phyloP scores from a whole-genome alignment of 2,888 invertebrate genomes.

The Epinotia brunnichana region DNA sequence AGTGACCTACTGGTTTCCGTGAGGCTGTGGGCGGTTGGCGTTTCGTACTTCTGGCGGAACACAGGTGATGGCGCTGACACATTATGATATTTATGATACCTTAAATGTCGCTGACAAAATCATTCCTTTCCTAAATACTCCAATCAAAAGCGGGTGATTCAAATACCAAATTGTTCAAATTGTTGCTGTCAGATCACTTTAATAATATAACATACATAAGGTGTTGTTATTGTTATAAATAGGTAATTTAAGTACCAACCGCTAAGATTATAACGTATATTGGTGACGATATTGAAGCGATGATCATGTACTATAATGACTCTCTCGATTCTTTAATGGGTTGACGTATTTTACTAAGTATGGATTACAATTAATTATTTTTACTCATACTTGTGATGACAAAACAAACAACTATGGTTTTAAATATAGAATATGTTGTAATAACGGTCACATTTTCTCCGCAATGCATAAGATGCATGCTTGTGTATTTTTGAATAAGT shows the following conservation, averaged over 20 bases:
- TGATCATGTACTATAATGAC: not conserved
- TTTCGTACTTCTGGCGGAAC: slow-evolving; percentile 22
- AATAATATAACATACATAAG: no score
- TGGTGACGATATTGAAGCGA: slow-evolving; percentile 19
- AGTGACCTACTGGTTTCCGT: slow-evolving; percentile 46
- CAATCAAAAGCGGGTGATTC: no score
- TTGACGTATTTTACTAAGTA: slow-evolving; percentile 31
- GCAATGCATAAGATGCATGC: not conserved
- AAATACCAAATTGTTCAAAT: no score
- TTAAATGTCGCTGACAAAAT: not conserved
- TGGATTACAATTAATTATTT: slow-evolving; percentile 4
- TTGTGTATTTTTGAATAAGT: not conserved
- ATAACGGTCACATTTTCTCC: not conserved
- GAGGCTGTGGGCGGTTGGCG: slow-evolving; percentile 28
- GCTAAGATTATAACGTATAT: not conserved
- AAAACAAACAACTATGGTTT: slow-evolving; percentile 11
- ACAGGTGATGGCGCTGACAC: slow-evolving; percentile 57
- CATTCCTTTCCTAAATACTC: not conserved
- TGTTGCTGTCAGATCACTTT: no score
- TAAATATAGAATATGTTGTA: slow-evolving; percentile 15
- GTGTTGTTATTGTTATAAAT: no score
- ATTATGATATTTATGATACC: slow-evolving; percentile 48
- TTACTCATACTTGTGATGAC: not conserved
- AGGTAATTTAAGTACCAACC: not conserved
- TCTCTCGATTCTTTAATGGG: slow-evolving; percentile 4